These are phyloP conservation scores for Caiman crocodilus DNA, from an alignment of 2,797 vertebrate genomes.

Conservation along the genomic window DNA sequence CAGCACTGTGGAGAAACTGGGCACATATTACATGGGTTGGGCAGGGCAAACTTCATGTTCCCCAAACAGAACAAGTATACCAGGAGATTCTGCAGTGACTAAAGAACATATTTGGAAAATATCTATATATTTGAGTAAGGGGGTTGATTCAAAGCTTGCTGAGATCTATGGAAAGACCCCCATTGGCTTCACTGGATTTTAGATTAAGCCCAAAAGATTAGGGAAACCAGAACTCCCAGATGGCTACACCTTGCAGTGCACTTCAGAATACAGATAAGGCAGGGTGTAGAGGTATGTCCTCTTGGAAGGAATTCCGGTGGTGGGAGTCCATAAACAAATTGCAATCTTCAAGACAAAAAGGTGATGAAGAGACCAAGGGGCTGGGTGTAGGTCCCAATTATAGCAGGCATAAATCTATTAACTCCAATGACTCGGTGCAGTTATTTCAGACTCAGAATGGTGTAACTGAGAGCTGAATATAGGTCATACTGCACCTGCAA, in stretches of 20 bases:
- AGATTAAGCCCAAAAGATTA: not conserved
- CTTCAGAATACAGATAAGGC: not conserved
- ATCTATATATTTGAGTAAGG: not conserved
- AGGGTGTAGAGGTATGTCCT: not conserved
- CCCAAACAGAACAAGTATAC: not conserved
- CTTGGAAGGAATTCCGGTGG: not conserved
- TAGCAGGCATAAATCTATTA: not conserved
- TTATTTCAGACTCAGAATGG: not conserved
- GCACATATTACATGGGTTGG: not conserved
- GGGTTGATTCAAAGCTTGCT: not conserved
- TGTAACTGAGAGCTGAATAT: not conserved
- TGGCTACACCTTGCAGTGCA: conserved; percentile 1
- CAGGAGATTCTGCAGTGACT: not conserved
- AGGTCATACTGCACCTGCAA: not conserved
- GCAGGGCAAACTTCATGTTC: not conserved
- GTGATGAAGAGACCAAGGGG: not conserved
- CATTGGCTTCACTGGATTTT: conserved; percentile 28
- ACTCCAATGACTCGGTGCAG: not conserved
- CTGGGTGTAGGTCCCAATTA: not conserved
- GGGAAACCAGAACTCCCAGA: conserved; percentile 6
- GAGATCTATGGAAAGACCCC: conserved; percentile 16
- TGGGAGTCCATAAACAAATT: not conserved
- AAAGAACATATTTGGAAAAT: not conserved
- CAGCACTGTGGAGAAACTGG: not conserved
- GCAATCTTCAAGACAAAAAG: not conserved